Evolutionary conservation across 1,140 invertebrate genomes (phyloP).

Genomic region (Drosophila orosa): DNA sequence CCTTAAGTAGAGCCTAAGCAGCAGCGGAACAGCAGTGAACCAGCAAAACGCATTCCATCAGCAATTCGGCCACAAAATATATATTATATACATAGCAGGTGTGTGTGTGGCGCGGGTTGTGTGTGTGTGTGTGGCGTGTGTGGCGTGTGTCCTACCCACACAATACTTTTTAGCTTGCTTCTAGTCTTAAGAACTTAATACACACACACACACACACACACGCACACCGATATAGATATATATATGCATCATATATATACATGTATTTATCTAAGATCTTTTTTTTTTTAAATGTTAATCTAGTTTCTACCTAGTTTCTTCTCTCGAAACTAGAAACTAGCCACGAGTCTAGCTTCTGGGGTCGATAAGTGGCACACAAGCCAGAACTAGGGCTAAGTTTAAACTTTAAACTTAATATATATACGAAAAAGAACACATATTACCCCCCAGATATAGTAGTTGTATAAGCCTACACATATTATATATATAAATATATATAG

Average conservation of each 20-base stretch:
- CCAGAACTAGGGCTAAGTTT: conserved; percentile 22
- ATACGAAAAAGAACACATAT: conserved; percentile 1
- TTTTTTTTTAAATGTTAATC: conserved; percentile 65
- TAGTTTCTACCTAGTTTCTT: conserved; percentile 49
- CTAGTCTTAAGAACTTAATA: conserved; percentile 36
- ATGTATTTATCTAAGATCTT: conserved; percentile 22
- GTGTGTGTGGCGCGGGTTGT: conserved; percentile 1
- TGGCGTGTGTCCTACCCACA: conserved; percentile 31
- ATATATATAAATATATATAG: conserved; percentile 21
- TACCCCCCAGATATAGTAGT: conserved; percentile 4
- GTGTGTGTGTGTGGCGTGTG: conserved; percentile 32
- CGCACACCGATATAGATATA: conserved; percentile 2
- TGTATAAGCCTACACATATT: conserved; percentile 13
- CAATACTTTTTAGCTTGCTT: conserved; percentile 35
- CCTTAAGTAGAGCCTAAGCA: conserved; percentile 3
- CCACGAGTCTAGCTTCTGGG: not conserved
- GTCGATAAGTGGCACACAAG: conserved; percentile 4
- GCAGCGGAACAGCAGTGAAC: conserved; percentile 7
- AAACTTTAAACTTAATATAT: conserved; percentile 24
- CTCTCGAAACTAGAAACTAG: not conserved
- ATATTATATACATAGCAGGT: conserved; percentile 31
- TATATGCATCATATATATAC: conserved; percentile 46
- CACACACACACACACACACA: not conserved
- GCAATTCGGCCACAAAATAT: conserved; percentile 12
- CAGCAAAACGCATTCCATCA: conserved; percentile 35